Evolutionary conservation across 2,797 vertebrate species (phyloP), one percentile per base, ranked within the genome.

Genomic region (Clarias platycephalus): DNA sequence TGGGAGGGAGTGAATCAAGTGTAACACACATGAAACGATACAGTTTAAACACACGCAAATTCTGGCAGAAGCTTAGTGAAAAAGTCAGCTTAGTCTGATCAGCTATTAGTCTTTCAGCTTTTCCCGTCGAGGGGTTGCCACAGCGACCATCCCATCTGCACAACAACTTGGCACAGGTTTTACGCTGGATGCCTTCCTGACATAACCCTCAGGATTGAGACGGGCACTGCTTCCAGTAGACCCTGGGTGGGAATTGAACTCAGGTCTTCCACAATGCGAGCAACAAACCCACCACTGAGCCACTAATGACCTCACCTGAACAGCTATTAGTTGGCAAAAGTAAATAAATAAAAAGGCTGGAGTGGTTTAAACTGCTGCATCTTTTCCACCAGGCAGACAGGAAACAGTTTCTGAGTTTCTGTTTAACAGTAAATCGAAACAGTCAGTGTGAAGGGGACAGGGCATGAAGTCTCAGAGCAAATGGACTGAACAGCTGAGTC

Each of bases 401-500:
- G 40, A 72, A 16, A 71, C 4, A 70, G 2, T 40, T n/a, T 49
- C 12, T 49, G 40, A 72, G 7, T 13, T 5, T 40, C 4, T 70
- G 67, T 40, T 70, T 24, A 24, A 70, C 0, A 34, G 49, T 67
- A 13, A 70, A 53, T 22, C 37, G 67, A 57, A 76, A 31, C 24
- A 7, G 37, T 40, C 40, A 44, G 8, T 13, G 24, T 16, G 34
- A 24, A 40, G 60, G 62, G 16, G 2, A 15, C 18, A 49, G 7
- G 15, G 18, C 8, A 26, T 7, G n/a, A 64, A 5, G 22, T 12
- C 26, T 28, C 1, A 31, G 49, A 53, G 1, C 13, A 70, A 57
- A 67, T 77, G 74, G 20, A 9, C 58, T 60, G 7, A 49, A 85
- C 82, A 64, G 58, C 70, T 72, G 68, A 28, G 57, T 55, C 26